Conservation (phyloP, 2,113 vertebrate genomes). For the Plecotus auritus region DNA sequence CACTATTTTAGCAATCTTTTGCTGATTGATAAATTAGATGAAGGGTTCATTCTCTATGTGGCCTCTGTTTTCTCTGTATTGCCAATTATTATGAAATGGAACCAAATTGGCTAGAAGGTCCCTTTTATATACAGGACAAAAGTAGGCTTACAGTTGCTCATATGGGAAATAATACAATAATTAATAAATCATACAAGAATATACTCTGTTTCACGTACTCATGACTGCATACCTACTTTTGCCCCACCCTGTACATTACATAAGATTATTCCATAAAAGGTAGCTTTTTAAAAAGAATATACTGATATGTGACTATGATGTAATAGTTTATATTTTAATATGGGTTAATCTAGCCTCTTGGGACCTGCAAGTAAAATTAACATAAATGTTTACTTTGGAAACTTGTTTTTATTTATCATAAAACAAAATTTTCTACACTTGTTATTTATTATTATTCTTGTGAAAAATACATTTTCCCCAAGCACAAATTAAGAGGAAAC, state of each 20-base stretch:
- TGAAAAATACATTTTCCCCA: background rate
- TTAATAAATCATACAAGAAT: background rate
- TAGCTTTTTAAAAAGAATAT: background rate
- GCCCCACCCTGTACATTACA: background rate
- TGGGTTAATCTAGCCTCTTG: background rate
- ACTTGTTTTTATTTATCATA: background rate
- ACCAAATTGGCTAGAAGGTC: background rate
- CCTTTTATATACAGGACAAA: background rate
- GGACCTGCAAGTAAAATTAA: conserved; percentile 11
- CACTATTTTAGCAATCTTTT: background rate
- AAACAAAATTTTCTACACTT: conserved; percentile 5
- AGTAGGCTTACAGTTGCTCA: background rate
- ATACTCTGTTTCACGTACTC: background rate
- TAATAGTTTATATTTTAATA: background rate
- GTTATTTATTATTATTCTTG: background rate
- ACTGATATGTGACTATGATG: background rate
- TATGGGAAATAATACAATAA: background rate
- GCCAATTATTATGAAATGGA: background rate
- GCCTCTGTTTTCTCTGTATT: background rate
- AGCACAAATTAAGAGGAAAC: background rate
- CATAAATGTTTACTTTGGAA: background rate
- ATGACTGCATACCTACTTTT: background rate
- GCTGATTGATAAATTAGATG: background rate
- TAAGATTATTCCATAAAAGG: background rate
- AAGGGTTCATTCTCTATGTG: background rate